Percentiles rank a stretch among this genome's conserved stretches.
Evolutionary conservation across 2,113 vertebrate species (phyloP).

Genomic region (Butorides virescens): DNA sequence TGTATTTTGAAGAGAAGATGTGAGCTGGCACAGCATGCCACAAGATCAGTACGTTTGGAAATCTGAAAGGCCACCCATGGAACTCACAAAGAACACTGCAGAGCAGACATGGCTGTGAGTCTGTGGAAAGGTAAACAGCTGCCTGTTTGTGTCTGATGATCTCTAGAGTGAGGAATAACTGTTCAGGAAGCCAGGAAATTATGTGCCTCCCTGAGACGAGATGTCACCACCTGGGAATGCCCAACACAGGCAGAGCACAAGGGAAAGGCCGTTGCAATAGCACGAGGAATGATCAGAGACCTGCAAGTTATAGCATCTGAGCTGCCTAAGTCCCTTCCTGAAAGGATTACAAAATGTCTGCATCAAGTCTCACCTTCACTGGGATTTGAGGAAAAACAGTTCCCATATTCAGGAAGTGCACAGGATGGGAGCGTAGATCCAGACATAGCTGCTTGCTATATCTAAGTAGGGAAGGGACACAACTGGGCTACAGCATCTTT

Average conservation of each 20-base stretch:
- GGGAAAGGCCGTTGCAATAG: neutral
- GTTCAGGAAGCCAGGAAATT: neutral
- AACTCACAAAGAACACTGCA: neutral
- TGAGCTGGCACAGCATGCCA: neutral
- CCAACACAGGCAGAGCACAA: neutral
- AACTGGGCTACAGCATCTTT: neutral
- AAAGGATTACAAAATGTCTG: neutral
- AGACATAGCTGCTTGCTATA: neutral
- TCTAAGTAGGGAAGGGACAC: neutral
- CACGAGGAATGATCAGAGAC: neutral
- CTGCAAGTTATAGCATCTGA: neutral
- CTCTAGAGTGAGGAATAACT: neutral
- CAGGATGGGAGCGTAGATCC: neutral
- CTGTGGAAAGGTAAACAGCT: neutral
- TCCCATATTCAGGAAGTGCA: neutral
- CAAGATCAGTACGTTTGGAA: neutral
- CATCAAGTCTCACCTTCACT: neutral
- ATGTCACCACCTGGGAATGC: neutral
- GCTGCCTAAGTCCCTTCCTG: neutral
- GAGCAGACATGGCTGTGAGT: neutral
- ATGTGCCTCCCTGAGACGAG: rapidly evolving
- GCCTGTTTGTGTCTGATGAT: neutral
- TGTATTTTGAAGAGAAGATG: neutral
- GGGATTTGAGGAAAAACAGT: neutral
- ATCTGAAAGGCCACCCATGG: neutral